These are phyloP conservation scores for Mugil cephalus DNA, from an alignment of 2,113 vertebrate species.

Conservation along the genomic window DNA sequence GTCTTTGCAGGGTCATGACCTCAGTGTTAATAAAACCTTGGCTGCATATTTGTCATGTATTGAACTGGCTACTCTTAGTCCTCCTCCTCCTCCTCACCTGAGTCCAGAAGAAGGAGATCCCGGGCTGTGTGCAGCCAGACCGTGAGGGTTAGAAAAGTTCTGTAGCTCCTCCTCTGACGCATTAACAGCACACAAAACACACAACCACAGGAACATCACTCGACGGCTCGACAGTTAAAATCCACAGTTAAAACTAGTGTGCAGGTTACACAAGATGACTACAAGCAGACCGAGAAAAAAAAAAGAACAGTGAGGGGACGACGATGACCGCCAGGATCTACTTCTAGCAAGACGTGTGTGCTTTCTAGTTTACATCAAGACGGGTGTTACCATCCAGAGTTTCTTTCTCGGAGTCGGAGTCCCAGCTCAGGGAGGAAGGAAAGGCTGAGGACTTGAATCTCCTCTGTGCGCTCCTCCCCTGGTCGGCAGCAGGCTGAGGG, in stretches of 20 bases:
- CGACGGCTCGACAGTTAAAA: slow-evolving; percentile 53
- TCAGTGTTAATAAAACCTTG: neutral
- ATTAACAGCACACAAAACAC: slow-evolving; percentile 70
- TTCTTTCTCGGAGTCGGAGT: slow-evolving; percentile 87
- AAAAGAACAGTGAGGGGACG: slow-evolving; percentile 55
- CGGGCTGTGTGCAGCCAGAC: slow-evolving; percentile 87
- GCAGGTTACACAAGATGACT: slow-evolving; percentile 41
- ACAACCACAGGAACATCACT: slow-evolving; percentile 74
- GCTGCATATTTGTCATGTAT: neutral
- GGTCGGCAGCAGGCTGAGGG: slow-evolving; percentile 47
- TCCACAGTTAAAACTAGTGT: slow-evolving; percentile 43
- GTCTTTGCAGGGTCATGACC: neutral
- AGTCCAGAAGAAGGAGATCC: slow-evolving; percentile 83
- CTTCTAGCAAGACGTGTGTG: slow-evolving; percentile 7
- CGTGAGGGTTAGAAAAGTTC: slow-evolving; percentile 87
- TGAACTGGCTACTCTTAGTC: too few relatives aligned
- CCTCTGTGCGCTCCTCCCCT: slow-evolving; percentile 69
- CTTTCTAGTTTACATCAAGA: slow-evolving; percentile 9
- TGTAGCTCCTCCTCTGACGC: slow-evolving; percentile 86
- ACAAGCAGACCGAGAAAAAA: slow-evolving; percentile 49
- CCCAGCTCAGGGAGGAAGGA: slow-evolving; percentile 85
- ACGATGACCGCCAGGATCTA: slow-evolving; percentile 14
- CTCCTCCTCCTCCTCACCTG: slow-evolving; percentile 73
- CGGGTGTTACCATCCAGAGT: slow-evolving; percentile 78
- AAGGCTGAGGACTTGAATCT: slow-evolving; percentile 81